Base-by-base conservation (phyloP, 2,113 vertebrate species). In the Corapipo altera region DNA sequence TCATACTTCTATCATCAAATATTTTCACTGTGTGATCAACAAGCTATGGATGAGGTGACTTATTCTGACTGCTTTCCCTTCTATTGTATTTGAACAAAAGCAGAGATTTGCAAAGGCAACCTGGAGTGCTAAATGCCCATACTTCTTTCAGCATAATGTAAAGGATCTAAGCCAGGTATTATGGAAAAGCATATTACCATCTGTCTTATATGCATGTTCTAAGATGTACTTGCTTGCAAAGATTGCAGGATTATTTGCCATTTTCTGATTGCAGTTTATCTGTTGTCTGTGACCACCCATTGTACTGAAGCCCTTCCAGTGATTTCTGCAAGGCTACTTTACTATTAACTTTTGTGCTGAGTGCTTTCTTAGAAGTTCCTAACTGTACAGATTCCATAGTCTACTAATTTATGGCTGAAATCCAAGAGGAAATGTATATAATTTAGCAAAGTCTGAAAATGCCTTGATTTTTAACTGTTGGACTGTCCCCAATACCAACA, bases 1-100 rank as follows among this genome's bases (percentile, higher is more conserved):
- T 62, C 44, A 30, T 33, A 70, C 7, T 27, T 54, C 20, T 55
- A 21, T 15, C 35, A 88, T 32, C 41, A 76, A 61, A 62, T 43
- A 78, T 89, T 91, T 74, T 61, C 55, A 37, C 15, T 71, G 20
- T 41, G n/a, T 37, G 32, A 93, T 66, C 54, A 94, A 51, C n/a
- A 76, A 69, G n/a, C 51, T 58, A 24, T 35, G n/a, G 83, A 73
- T 32, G 23, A 93, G 35, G 30, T 32, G 35, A 35, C 15, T 89
- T 66, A 18, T 6, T 66, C 55, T 49, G 23, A 84, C 76, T 83
- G 30, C 44, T 76, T n/a, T 39, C 35, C 19, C 64, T 79, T 54
- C 49, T 66, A 39, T 26, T 67, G 24, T 28, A 48, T 41, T 86
- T 81, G 67, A 58, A 71, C 75, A 66, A 79, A 76, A 80, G 27